Evolutionary conservation across 2,113 vertebrate species (phyloP).

Genomic region (Oenanthe oenanthe): DNA sequence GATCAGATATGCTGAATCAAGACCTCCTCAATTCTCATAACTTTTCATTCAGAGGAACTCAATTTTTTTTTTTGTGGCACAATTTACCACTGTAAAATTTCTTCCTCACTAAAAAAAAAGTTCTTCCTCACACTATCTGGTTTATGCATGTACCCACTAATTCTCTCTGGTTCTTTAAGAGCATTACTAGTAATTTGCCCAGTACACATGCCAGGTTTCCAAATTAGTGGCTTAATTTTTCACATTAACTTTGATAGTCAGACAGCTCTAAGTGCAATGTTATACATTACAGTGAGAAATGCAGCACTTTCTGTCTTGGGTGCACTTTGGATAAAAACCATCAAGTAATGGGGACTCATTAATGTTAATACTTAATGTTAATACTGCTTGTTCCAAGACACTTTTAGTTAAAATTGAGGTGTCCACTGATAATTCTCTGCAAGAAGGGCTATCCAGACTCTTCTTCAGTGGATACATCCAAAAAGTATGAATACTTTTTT

Average conservation of each 20-base stretch:
- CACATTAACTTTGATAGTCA: neutral
- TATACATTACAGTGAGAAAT: neutral
- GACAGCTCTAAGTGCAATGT: neutral
- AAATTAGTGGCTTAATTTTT: neutral
- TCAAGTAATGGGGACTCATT: neutral
- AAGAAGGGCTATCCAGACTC: neutral
- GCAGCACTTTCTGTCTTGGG: neutral
- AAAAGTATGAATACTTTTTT: neutral
- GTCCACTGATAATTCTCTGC: neutral
- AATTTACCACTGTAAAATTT: neutral
- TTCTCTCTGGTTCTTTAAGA: neutral
- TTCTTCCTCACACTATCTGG: neutral
- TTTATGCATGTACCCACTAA: neutral
- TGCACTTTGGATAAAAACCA: neutral
- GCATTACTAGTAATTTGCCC: neutral
- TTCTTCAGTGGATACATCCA: neutral
- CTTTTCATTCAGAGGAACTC: neutral
- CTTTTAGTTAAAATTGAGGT: neutral
- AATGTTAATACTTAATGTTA: neutral
- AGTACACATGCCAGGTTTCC: neutral
- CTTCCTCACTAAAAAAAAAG: neutral
- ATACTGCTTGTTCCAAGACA: neutral
- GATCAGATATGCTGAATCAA: neutral
- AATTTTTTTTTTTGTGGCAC: neutral
- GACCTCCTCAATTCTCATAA: neutral